Base-by-base conservation (phyloP, 2,113 vertebrate species). In the Takifugu bimaculatus region DNA sequence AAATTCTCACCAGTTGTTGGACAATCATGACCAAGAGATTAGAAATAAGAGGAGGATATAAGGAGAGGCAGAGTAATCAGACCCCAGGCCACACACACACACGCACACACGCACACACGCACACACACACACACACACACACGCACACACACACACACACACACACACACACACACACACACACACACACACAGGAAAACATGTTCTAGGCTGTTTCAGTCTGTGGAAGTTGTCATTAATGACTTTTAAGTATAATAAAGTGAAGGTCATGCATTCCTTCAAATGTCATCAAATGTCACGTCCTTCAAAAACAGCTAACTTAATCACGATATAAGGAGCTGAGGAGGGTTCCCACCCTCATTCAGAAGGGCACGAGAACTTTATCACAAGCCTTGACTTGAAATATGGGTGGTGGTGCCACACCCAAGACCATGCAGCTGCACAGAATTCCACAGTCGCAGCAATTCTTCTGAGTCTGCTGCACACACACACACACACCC, bases 331-430 rank as follows among this genome's bases (percentile, higher is more conserved):
- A 39, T 10, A 39, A 10, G 35, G 7, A 48, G 45, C 13, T 48
- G 45, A 5, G 45, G n/a, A n/a, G 6, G n/a, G 13, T 5, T 48
- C 5, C 13, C 4, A 13, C 15, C 13, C 45, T 14, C 15, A 13
- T 48, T 48, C 45, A 48, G 6, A 48, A 13, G n/a, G 14, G 15
- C 12, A 48, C 9, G 13, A 1, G 15, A 48, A 5, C 45, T 48
- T 48, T 48, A n/a, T 15, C 29, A 57, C 7, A 78, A 58, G 84
- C 82, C 63, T 65, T 39, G 72, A 64, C 84, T 65, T 39, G 78
- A 73, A 60, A 73, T 51, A 26, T 53, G 28, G 58, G 60, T 68
- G 70, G 63, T 51, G 70, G 52, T 32, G 76, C 70, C 54, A 2
- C 72, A 42, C 81, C 81, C 74, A 54, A 51, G 57, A 60, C 54